Base-by-base conservation (phyloP, 2,797 vertebrate species). In the Alauda arvensis region DNA sequence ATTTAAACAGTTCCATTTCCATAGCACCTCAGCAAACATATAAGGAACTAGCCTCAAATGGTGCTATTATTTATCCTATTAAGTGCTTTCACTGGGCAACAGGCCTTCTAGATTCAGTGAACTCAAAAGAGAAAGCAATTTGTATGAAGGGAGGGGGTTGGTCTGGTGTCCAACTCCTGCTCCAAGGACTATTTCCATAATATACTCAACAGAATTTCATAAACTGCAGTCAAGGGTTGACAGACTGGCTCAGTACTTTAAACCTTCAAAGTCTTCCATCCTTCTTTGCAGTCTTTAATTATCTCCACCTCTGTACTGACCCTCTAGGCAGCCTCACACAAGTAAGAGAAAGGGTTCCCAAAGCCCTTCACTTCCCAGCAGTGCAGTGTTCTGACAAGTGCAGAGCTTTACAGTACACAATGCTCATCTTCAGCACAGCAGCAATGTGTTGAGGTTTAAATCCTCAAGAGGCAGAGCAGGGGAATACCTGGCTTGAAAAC, bases 321-420 rank as follows among this genome's bases (percentile, higher is more conserved):
- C 8, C 16, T 69, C 53, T 33, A 33, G 18, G 25, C 29, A 80
- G 25, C 17, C 25, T 65, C 70, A 60, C 3, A 49, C 5, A 37
- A 62, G 42, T 16, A 83, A n/a, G 19, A 77, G n/a, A 66, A 88
- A 39, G 23, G 69, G 12, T 75, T 43, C 23, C 49, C 18, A 63
- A 70, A 4, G 14, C 8, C 1, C 0, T 45, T 67, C 0, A 5
- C 11, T 60, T 63, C 39, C 26, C 51, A 34, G 29, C 12, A 16
- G 18, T 18, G n/a, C 62, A 45, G 33, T 17, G 52, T 45, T 59
- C 53, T 83, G 61, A n/a, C 24, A 19, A 17, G 15, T 13, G 48
- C 15, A 37, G 18, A n/a, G 24, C 10, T n/a, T 66, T 29, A 8
- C 4, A 59, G 43, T 37, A 34, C 37, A 26, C 13, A n/a, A 1